Evolutionary conservation across 1,140 invertebrate species (phyloP).

Genomic region (Lepidurus arcticus): DNA sequence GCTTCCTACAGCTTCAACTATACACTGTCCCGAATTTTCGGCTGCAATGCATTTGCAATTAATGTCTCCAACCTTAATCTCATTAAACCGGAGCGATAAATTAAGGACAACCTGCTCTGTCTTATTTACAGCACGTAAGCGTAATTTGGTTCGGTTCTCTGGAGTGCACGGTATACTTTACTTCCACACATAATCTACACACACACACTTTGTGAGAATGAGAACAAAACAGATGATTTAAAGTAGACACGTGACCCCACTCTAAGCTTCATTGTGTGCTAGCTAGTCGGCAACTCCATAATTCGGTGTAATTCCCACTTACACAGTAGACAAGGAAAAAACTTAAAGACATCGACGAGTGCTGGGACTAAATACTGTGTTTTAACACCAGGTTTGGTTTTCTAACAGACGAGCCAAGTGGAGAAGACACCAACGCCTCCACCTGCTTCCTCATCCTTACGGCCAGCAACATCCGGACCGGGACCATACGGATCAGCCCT

Average conservation of each 20-base stretch:
- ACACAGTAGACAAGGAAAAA: not conserved
- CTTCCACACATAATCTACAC: not conserved
- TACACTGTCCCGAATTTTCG: not conserved
- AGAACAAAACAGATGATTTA: not conserved
- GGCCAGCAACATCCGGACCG: constrained; percentile 27
- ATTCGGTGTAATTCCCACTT: not conserved
- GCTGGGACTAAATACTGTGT: constrained; percentile 26
- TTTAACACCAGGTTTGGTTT: constrained; percentile 56
- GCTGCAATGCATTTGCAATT: not conserved
- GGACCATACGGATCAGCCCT: not conserved
- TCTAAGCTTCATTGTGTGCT: no score
- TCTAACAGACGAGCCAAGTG: constrained; percentile 63
- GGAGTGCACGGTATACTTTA: not conserved
- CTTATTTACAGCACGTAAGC: not conserved
- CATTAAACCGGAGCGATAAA: not conserved
- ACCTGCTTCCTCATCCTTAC: constrained; percentile 27
- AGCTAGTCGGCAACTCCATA: not conserved
- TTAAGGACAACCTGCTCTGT: not conserved
- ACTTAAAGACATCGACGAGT: constrained; percentile 4
- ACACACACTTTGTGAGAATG: not conserved
- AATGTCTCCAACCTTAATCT: not conserved
- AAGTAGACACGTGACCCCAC: not conserved
- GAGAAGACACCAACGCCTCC: constrained; percentile 53
- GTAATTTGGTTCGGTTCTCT: not conserved
- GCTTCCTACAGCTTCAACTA: not conserved